These are phyloP conservation scores for Bemisia tabaci DNA, from an alignment of 1,140 invertebrate genomes.

Conservation along the genomic window DNA sequence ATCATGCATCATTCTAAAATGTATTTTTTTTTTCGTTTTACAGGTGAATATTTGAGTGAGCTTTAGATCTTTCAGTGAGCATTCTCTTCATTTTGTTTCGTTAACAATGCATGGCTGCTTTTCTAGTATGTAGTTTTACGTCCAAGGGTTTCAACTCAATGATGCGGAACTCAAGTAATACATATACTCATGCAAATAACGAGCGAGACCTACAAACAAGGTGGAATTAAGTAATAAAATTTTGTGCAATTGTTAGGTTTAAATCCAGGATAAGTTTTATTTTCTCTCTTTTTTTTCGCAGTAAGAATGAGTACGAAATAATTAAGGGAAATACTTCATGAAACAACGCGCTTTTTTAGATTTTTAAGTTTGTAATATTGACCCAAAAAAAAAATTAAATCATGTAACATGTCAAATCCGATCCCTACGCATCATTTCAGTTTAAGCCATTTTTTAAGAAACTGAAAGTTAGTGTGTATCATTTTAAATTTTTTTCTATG, in stretches of 20 bases:
- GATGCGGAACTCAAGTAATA: too few species aligned
- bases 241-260: neutral
- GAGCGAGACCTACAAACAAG: neutral
- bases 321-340: neutral
- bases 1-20: too few species aligned
- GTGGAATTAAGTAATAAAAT: neutral
- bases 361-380: too few species aligned
- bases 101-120: neutral
- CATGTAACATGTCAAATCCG: too few species aligned
- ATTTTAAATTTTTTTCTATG: neutral
- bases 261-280: neutral
- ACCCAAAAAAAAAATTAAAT: too few species aligned
- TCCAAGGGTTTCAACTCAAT: too few species aligned
- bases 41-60: neutral
- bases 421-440: neutral
- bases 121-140: neutral
- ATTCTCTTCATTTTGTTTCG: neutral
- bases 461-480: neutral
- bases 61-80: neutral
- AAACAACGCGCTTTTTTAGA: neutral
- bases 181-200: neutral
- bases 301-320: neutral
- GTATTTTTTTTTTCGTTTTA: neutral
- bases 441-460: neutral
- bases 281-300: neutral